These are phyloP conservation scores for Alfaro cultratus DNA, from an alignment of 2,797 vertebrate species.

Conservation along the genomic window DNA sequence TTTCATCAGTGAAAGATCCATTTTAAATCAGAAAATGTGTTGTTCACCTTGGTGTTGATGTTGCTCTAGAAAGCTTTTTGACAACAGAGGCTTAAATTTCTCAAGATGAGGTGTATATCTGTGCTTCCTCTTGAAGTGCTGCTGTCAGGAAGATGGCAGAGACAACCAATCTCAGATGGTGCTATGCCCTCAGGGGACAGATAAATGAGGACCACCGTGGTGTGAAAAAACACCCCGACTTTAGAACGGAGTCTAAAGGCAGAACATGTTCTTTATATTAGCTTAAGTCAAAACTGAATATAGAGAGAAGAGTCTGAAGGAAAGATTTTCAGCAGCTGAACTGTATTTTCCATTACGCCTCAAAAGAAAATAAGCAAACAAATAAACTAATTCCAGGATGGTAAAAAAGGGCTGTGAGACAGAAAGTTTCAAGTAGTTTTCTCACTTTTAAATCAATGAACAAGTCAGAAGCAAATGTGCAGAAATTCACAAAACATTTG, in stretches of 20 bases:
- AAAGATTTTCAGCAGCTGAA: background rate
- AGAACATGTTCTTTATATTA: conserved; percentile 29
- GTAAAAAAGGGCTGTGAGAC: conserved; percentile 70
- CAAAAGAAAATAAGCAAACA: conserved; percentile 67
- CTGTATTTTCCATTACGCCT: conserved; percentile 68
- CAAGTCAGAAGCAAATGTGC: conserved; percentile 26
- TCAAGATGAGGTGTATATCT: conserved; percentile 67
- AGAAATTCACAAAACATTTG: conserved; percentile 7
- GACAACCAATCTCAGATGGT: conserved; percentile 74
- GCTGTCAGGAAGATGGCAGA: conserved; percentile 64
- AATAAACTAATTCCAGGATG: conserved; percentile 68
- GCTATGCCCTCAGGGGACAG: conserved; percentile 64
- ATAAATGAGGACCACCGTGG: conserved; percentile 70
- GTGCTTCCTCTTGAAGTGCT: conserved; percentile 63
- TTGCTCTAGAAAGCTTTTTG: conserved; percentile 67
- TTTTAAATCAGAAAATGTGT: conserved; percentile 30
- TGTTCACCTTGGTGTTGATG: conserved; percentile 19
- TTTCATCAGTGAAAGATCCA: conserved; percentile 57
- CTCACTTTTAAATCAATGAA: conserved; percentile 14
- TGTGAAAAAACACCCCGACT: conserved; percentile 57
- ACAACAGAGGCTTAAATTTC: conserved; percentile 58
- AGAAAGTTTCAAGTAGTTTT: conserved; percentile 33
- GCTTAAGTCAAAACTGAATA: conserved; percentile 24
- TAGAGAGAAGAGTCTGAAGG: background rate
- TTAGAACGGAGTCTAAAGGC: conserved; percentile 25